Conservation (phyloP, 2,113 vertebrate genomes). For the Haemorhous mexicanus region DNA sequence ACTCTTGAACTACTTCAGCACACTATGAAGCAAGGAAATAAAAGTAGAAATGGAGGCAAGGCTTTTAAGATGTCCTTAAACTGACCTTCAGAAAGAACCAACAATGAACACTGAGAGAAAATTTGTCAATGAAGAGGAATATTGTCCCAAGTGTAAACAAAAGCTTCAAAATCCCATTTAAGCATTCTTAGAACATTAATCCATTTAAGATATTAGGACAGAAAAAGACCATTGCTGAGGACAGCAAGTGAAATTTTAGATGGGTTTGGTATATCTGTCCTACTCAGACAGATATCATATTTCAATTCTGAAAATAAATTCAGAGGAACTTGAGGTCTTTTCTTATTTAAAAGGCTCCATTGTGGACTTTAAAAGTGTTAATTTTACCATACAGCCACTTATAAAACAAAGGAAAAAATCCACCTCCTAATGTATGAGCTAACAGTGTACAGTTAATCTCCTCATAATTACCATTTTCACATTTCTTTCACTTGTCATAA, state of each 20-base stretch:
- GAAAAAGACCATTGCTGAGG: background rate
- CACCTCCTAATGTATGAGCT: background rate
- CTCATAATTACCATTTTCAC: background rate
- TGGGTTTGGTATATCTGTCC: background rate
- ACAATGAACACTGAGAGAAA: background rate
- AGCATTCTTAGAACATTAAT: slow-evolving; percentile 42
- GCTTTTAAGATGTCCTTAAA: background rate
- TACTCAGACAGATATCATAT: background rate
- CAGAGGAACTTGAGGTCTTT: background rate
- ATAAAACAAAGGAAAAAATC: background rate
- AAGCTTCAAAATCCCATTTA: slow-evolving; percentile 23
- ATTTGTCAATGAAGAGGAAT: slow-evolving; percentile 20
- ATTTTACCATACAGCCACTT: background rate
- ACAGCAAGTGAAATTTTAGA: background rate
- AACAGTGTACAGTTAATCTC: background rate
- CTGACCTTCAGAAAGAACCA: background rate
- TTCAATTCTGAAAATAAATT: background rate
- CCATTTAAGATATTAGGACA: slow-evolving; percentile 35
- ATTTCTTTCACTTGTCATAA: slow-evolving; percentile 12
- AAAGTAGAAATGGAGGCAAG: background rate
- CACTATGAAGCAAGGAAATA: background rate
- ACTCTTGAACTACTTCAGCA: slow-evolving; percentile 2
- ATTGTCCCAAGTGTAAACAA: background rate
- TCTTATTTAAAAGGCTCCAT: background rate
- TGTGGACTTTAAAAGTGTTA: background rate